These are phyloP conservation scores for Noctua fimbriata DNA, from an alignment of 2,888 invertebrate species.

Conservation along the genomic window DNA sequence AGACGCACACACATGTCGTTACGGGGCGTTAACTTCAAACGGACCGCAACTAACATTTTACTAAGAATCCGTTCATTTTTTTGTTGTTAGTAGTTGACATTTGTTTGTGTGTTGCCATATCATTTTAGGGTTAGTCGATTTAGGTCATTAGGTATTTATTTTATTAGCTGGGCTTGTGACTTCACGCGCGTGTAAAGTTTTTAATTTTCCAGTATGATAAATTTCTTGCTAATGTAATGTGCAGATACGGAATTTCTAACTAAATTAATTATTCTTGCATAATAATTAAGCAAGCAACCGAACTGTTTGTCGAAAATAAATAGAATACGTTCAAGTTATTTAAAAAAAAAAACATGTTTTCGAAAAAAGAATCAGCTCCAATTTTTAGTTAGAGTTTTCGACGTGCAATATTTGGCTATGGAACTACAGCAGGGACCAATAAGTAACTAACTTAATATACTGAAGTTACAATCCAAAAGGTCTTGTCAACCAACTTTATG, in stretches of 20 bases:
- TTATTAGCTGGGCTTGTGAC: not conserved
- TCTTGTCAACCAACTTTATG: constrained; percentile 37
- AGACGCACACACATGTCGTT: constrained; percentile 64
- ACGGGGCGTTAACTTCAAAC: constrained; percentile 70
- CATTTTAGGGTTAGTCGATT: constrained; percentile 50
- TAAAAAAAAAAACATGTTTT: not conserved
- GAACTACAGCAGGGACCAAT: not conserved
- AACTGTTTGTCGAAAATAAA: not conserved
- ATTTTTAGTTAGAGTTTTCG: not conserved
- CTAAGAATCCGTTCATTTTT: constrained; percentile 61
- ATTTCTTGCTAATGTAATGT: not conserved
- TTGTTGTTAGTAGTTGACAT: constrained; percentile 52
- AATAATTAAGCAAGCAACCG: not conserved
- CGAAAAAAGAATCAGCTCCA: not conserved
- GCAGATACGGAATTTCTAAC: not conserved
- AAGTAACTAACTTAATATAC: constrained; percentile 24
- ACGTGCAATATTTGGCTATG: not conserved
- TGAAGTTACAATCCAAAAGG: constrained; percentile 25
- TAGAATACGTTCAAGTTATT: too few relatives aligned
- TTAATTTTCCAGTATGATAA: not conserved
- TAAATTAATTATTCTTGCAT: not conserved
- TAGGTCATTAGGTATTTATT: constrained; percentile 42
- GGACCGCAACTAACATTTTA: constrained; percentile 69
- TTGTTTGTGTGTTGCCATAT: constrained; percentile 45
- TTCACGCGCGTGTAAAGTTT: not conserved